phyloP scores from a whole-genome alignment of 2,888 invertebrate genomes.

The Xanthorhoe designata region DNA sequence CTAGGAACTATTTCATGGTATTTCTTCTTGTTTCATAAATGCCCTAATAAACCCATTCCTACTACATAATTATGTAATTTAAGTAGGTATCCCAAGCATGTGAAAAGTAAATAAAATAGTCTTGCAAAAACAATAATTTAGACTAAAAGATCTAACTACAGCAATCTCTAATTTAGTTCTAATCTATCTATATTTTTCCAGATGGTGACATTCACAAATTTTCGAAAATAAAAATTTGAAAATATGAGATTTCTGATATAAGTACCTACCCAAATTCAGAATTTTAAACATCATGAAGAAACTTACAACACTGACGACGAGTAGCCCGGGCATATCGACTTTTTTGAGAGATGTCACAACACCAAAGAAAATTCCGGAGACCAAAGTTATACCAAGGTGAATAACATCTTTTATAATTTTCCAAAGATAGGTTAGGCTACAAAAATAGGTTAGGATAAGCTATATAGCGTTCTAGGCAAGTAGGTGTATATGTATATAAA shows the following conservation, averaged over 20 bases:
- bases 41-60: too few relatives aligned
- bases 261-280: too few relatives aligned
- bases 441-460: constrained; percentile 27
- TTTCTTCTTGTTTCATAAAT: too few relatives aligned
- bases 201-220: neutral
- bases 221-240: neutral
- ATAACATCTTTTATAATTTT: constrained; percentile 53
- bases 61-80: too few relatives aligned
- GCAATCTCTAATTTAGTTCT: neutral
- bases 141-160: neutral
- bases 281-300: neutral
- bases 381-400: constrained; percentile 54
- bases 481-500: neutral
- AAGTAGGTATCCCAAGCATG: too few relatives aligned
- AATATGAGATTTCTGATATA: neutral
- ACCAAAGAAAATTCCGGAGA: constrained; percentile 34
- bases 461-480: constrained; percentile 39
- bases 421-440: constrained; percentile 67
- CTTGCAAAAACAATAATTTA: too few relatives aligned
- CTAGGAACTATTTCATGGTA: too few relatives aligned
- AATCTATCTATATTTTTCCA: neutral
- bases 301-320: constrained; percentile 4
- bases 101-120: too few relatives aligned
- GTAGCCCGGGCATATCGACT: neutral
- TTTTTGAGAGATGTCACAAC: constrained; percentile 1